Conservation (phyloP, 1,140 invertebrate species). For the Micrasema minimum region DNA sequence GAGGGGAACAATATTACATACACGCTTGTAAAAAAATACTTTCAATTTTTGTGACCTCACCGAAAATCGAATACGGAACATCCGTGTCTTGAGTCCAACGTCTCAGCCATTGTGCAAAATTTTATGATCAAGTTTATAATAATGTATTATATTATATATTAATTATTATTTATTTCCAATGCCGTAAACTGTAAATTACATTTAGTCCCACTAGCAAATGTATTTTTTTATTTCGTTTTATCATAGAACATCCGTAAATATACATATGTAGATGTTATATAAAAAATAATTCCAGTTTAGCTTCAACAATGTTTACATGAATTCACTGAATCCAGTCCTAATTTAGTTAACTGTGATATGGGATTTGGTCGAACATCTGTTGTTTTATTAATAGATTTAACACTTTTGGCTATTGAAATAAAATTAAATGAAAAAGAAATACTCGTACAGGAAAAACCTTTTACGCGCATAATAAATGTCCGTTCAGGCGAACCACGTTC, state of each 20-base stretch:
- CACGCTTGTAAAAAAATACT: too few species aligned
- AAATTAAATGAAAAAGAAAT: not conserved
- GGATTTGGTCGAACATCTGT: not conserved
- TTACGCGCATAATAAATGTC: slow-evolving; percentile 18
- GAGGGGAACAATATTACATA: too few species aligned
- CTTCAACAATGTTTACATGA: not conserved
- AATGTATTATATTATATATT: too few species aligned
- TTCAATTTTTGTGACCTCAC: too few species aligned
- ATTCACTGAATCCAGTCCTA: not conserved
- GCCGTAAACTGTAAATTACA: not conserved
- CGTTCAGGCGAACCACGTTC: not conserved
- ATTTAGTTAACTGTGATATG: not conserved
- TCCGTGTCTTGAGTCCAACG: too few species aligned
- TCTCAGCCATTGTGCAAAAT: too few species aligned
- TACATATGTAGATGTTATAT: too few species aligned
- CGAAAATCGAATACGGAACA: too few species aligned
- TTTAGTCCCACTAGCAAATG: not conserved
- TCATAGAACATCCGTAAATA: not conserved
- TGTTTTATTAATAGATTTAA: slow-evolving; percentile 13
- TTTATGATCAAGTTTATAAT: too few species aligned
- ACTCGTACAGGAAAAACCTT: slow-evolving; percentile 6
- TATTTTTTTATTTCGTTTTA: not conserved
- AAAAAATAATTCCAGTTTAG: too few species aligned
- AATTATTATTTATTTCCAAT: too few species aligned
- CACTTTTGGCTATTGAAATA: not conserved